phyloP scores from a whole-genome alignment of 2,113 vertebrate species.

The Callithrix jacchus region DNA sequence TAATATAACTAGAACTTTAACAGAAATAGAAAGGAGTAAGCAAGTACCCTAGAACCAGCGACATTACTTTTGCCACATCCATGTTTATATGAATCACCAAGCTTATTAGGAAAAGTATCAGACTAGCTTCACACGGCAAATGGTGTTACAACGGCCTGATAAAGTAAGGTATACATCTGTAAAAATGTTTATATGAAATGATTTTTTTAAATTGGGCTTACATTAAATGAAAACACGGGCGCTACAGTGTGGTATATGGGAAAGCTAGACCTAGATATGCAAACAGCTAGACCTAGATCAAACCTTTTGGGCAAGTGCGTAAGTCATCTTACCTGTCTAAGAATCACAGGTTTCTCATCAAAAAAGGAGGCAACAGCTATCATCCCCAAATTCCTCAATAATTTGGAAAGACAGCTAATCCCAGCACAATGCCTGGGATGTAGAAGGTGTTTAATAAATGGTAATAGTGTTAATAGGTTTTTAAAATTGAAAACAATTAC shows the following conservation, averaged over 20 bases:
- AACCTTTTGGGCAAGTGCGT: neutral
- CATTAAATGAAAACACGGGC: neutral
- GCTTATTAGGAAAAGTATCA: constrained; percentile 1
- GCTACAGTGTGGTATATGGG: neutral
- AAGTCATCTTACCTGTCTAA: constrained; percentile 11
- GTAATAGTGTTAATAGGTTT: constrained; percentile 14
- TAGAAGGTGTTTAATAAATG: neutral
- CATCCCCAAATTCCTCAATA: neutral
- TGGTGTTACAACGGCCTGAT: neutral
- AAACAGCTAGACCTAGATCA: neutral
- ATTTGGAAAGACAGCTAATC: neutral
- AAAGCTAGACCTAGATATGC: neutral
- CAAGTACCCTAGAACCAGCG: neutral
- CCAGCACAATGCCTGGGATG: neutral
- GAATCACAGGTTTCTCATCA: neutral
- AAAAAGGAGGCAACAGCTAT: neutral
- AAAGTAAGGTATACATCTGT: neutral
- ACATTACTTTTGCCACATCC: neutral
- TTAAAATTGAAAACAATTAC: constrained; percentile 29
- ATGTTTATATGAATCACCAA: neutral
- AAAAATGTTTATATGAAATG: neutral
- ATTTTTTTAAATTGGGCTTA: constrained; percentile 14
- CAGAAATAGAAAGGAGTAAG: neutral
- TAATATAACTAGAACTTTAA: neutral
- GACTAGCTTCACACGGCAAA: constrained; percentile 6